Conservation (phyloP, 2,888 invertebrate genomes). For the Caenorhabditis becei region DNA sequence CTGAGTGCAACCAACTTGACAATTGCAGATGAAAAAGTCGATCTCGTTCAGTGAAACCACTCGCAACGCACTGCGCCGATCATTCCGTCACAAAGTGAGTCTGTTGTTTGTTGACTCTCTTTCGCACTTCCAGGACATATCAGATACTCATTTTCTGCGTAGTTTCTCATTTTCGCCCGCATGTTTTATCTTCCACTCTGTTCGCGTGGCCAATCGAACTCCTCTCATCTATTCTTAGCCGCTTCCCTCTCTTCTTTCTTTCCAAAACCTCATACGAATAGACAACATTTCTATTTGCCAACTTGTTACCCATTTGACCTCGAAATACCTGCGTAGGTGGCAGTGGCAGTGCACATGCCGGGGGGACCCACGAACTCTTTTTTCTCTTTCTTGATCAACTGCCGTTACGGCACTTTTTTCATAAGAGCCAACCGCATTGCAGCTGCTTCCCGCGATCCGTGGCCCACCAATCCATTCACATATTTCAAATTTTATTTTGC, state of each 20-base stretch:
- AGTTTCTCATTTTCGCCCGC: background rate
- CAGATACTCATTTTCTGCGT: conserved; percentile 9
- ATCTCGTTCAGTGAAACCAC: conserved; percentile 63
- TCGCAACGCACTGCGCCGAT: conserved; percentile 53
- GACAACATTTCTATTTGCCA: conserved; percentile 53
- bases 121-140: conserved; percentile 36
- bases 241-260: conserved; percentile 8
- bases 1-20: background rate
- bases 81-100: conserved; percentile 57
- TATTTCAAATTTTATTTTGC: conserved; percentile 36
- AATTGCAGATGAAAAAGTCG: conserved; percentile 63
- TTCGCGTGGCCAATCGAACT: conserved; percentile 10
- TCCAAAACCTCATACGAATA: conserved; percentile 38
- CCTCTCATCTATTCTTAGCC: conserved; percentile 45
- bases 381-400: conserved; percentile 45
- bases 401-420: conserved; percentile 57
- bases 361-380: conserved; percentile 31
- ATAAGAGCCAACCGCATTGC: conserved; percentile 51
- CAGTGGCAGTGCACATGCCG: conserved; percentile 17
- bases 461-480: conserved; percentile 44
- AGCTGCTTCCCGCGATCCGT: conserved; percentile 37
- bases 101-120: conserved; percentile 34
- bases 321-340: conserved; percentile 59
- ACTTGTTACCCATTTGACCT: conserved; percentile 54
- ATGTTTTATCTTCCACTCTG: conserved; percentile 15